Conservation (phyloP, 2,797 vertebrate species). For the Sebastes minor region DNA sequence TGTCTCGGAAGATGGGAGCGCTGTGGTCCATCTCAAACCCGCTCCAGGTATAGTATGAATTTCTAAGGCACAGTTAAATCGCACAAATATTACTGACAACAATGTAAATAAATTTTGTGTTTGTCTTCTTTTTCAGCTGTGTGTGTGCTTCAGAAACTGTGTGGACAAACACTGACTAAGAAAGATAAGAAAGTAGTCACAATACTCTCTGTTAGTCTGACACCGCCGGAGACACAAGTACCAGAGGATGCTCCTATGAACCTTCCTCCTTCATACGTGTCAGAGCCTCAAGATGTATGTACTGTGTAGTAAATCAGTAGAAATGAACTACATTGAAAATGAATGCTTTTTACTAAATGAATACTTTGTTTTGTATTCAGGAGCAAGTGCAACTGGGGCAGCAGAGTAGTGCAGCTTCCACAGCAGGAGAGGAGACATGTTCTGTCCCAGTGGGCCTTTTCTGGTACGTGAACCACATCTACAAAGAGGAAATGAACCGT, state of each 20-base stretch:
- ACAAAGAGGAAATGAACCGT: conserved; percentile 37
- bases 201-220: background rate
- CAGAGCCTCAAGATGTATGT: conserved; percentile 26
- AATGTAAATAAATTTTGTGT: background rate
- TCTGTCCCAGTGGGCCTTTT: conserved; percentile 11
- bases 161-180: rapidly evolving
- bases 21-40: background rate
- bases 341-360: background rate
- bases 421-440: background rate
- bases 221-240: rapidly evolving
- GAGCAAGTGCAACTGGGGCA: rapidly evolving
- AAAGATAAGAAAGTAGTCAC: background rate
- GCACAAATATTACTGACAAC: background rate
- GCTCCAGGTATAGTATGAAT: conserved; percentile 47
- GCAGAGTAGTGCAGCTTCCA: background rate
- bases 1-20: rapidly evolving
- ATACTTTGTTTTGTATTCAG: background rate
- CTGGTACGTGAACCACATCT: conserved; percentile 61
- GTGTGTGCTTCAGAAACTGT: background rate
- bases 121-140: conserved; percentile 17
- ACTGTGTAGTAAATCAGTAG: background rate
- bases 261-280: background rate
- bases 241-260: background rate
- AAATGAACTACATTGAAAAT: background rate
- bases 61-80: background rate